Evolutionary conservation across 2,113 vertebrate genomes (phyloP), one percentile per base, ranked within the genome.

Genomic region (Pelvicachromis taeniatus): DNA sequence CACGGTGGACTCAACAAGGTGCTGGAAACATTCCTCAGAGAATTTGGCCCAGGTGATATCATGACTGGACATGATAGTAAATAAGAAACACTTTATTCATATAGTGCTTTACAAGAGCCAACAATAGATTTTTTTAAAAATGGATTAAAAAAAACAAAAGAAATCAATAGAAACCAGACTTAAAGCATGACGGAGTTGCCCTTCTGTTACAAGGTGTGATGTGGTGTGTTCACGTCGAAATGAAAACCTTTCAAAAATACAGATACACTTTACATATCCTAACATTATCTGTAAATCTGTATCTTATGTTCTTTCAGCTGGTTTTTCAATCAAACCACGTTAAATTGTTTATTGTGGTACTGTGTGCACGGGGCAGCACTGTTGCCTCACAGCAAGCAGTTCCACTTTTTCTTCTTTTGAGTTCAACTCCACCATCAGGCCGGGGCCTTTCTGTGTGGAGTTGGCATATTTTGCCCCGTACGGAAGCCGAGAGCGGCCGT

Each of bases 271-370:
- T 56, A 56, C 55, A 16, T 56, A 16, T 56, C 55, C 6, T 13
- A 56, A 56, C 13, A 56, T 29, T 29, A 56, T 56, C 29, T 56
- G 55, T 29, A 56, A 56, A 56, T 56, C 8, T 56, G 23, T 26
- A 4, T 56, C 23, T 58, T 58, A 16, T 58, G 55, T 29, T 58
- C 55, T 58, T 58, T 58, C 55, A 0, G 55, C 13, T 58, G 23
- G 0, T 56, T 9, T 56, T 56, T 56, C 23, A 58, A 58, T 16
- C 13, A 29, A 1, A 58, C 55, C 29, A 16, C 13, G 1, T 58
- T 1, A 58, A 58, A 58, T 4, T 1, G 29, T 58, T 29, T 29
- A 2, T 29, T 58, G 55, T 29, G 55, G 13, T 31, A 31, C 31
- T 31, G 31, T 31, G 31, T 31, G 31, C 31, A 31, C 6, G 29